Percentiles rank a stretch among this genome's conserved stretches.
Conservation (phyloP, 2,113 vertebrate species). For the Aegotheles bennettii region DNA sequence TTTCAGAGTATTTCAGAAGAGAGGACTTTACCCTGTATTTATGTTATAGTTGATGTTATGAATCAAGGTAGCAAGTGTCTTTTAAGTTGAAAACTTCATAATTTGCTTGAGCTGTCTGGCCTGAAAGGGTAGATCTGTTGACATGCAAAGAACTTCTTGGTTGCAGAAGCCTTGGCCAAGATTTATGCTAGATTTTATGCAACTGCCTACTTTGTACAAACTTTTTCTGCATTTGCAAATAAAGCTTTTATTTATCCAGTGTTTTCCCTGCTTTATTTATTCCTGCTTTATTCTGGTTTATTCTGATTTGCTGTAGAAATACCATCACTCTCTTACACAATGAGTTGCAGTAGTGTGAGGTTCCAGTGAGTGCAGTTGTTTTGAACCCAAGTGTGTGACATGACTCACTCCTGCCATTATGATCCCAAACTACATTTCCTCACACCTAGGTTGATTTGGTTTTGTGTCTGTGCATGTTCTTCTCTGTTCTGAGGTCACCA, state of each 20-base stretch:
- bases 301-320: background rate
- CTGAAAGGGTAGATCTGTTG: background rate
- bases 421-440: background rate
- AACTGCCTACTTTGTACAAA: background rate
- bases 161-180: background rate
- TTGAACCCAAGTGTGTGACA: background rate
- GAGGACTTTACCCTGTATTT: background rate
- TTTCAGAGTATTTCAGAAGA: background rate
- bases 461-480: background rate
- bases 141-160: background rate
- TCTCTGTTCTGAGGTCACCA: background rate
- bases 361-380: background rate
- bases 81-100: background rate
- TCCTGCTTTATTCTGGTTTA: background rate
- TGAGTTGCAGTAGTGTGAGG: background rate
- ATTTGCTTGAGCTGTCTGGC: background rate
- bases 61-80: background rate
- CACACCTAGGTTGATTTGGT: background rate
- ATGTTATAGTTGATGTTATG: background rate
- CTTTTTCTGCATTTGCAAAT: background rate
- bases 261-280: background rate
- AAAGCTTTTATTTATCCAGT: background rate
- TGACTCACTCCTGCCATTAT: background rate
- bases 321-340: fast-evolving
- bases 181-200: background rate